Evolutionary conservation across 2,888 invertebrate species (phyloP), one percentile per base, ranked within the genome.

Genomic region (Rhopalosiphum nymphaeae): DNA sequence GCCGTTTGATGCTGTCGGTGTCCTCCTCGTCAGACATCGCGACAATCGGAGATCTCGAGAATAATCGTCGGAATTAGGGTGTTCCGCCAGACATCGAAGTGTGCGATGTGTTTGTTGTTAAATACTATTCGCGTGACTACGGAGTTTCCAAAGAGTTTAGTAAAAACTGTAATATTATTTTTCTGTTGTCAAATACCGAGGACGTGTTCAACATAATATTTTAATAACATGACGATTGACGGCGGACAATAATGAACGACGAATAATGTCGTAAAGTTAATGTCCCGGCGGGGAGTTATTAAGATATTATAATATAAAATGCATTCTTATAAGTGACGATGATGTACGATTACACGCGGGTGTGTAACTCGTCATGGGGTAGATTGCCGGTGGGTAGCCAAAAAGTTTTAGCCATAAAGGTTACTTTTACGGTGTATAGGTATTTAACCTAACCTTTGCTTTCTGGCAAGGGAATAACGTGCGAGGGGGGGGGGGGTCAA

Each of bases 71-170:
- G 36, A 36, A 16, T n/a, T 7, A 16, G 7, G 16, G 13, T 46
- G 16, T n/a, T 3, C 21, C 9, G 1, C 9, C 1, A 7, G 7
- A 16, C 4, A 7, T 78, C 36, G 9, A 0, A 0, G 36, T 36
- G 36, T 78, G 21, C 13, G n/a, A n/a, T 21, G 36, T 36, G 36
- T 78, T 29, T 78, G 36, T 78, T 78, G 21, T 21, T 36, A 21
- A 36, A 46, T 85, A 25, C 26, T 46, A 86, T 86, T 78, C 1
- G 16, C 78, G 21, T 78, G 36, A 42, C 78, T 78, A 78, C 36
- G 9, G 78, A 78, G 36, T 78, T 42, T 36, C 21, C 78, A 78
- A 78, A 78, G 78, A 78, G 78, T 78, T 78, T 42, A 36, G 78
- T 78, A 78, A 78, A 78, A 36, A 9, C 1, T 36, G 2, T 21